These are phyloP conservation scores for Drosophila cardini DNA, from an alignment of 1,140 invertebrate genomes.

Conservation along the genomic window DNA sequence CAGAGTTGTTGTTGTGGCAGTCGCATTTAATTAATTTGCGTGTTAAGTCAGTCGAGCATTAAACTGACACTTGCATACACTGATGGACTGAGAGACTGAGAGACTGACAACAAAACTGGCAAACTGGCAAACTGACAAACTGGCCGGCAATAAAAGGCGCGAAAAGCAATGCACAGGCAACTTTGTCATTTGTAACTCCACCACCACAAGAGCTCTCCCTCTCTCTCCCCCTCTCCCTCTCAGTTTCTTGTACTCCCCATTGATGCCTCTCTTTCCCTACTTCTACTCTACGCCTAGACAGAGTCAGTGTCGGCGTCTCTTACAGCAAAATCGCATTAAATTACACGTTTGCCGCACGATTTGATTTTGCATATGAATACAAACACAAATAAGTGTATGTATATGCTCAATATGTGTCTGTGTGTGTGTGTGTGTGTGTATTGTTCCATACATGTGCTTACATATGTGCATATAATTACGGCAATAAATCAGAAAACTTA, in stretches of 20 bases:
- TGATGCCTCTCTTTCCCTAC: neutral
- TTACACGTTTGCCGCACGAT: constrained; percentile 65
- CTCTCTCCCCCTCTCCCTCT: neutral
- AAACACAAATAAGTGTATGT: constrained; percentile 1
- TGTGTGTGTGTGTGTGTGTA: neutral
- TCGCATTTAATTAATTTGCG: constrained; percentile 66
- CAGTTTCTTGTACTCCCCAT: no score
- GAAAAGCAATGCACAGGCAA: constrained; percentile 37
- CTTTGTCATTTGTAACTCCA: constrained; percentile 37
- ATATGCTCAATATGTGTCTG: constrained; percentile 4
- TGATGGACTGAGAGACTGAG: neutral
- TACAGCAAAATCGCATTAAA: constrained; percentile 76
- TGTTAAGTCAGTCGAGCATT: constrained; percentile 56
- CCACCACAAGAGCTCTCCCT: neutral
- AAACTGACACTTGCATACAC: constrained; percentile 51
- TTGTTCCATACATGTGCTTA: constrained; percentile 7
- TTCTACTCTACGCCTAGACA: neutral
- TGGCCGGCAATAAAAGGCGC: constrained; percentile 48
- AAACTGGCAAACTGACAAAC: neutral
- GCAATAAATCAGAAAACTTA: constrained; percentile 65
- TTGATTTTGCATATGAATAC: constrained; percentile 50
- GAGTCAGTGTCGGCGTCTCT: constrained; percentile 31
- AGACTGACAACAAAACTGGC: constrained; percentile 1
- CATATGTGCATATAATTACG: constrained; percentile 61
- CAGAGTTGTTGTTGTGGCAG: constrained; percentile 6